Evolutionary conservation across 2,113 vertebrate genomes (phyloP), one percentile per base, ranked within the genome.

Genomic region (Equus przewalskii): DNA sequence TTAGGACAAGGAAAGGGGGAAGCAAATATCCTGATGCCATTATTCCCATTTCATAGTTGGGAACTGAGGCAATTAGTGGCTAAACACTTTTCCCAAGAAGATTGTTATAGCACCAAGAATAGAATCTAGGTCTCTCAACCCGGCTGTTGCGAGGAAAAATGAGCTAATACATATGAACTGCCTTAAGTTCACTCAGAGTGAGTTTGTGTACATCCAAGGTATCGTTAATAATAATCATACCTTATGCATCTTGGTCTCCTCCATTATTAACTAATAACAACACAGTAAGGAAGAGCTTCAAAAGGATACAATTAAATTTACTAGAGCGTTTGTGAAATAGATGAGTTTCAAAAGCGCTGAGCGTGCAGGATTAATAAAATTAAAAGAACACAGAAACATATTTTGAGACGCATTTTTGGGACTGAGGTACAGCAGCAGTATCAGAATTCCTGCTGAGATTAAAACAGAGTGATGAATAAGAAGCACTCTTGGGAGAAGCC

Each of bases 281-380:
- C 3, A 60, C 24, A 86, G 56, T 33, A 64, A 82, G 58, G 82
- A 91, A 89, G 44, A 65, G 49, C 19, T 87, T 98, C 82, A 44
- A 33, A 64, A 41, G 51, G 73, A 96, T 41, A 21, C 13, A 21
- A 82, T 95, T 87, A 67, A 49, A 67, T 96, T 72, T 64, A 73
- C 83, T 88, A 56, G 51, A 89, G 41, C 79, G 64, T 90, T 90
- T 92, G 44, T 87, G 56, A 95, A 89, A 92, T 24, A 80, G 67
- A 87, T 58, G 70, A 30, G 13, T 78, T 87, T 94, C 46, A 41
- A 96, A 96, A 95, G 41, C 28, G 65, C 41, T 79, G 73, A 88
- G 70, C 14, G 3, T 33, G 26, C 14, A 79, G 83, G 88, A 73
- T 69, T 56, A 72, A 76, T 33, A 73, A 58, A 96, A 85, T 69